Evolutionary conservation across 2,113 vertebrate species (phyloP).

Genomic region (Burhinus oedicnemus): DNA sequence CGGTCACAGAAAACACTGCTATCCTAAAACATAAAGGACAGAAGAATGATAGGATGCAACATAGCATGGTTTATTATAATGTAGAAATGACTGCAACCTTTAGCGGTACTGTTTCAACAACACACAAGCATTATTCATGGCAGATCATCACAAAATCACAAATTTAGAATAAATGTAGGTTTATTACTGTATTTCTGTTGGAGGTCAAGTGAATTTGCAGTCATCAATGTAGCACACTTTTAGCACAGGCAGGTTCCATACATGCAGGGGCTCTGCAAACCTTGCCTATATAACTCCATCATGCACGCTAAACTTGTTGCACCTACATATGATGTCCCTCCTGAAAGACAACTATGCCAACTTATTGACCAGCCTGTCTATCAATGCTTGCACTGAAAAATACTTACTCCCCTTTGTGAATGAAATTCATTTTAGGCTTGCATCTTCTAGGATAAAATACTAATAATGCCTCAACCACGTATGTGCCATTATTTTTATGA

Average conservation of each 20-base stretch:
- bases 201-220: not conserved
- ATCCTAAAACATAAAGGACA: constrained; percentile 81
- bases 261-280: not conserved
- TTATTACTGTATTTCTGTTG: not conserved
- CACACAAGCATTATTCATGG: not conserved
- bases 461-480: not conserved
- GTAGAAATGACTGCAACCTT: not conserved
- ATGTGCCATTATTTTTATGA: not conserved
- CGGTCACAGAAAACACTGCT: constrained; percentile 93
- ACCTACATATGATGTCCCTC: not conserved
- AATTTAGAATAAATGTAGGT: not conserved
- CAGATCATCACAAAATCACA: not conserved
- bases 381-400: not conserved
- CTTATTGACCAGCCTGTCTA: not conserved
- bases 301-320: not conserved
- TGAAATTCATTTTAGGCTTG: not conserved
- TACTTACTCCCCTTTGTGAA: not conserved
- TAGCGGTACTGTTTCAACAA: not conserved
- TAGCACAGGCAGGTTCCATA: not conserved
- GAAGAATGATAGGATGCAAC: constrained; percentile 31
- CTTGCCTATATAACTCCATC: not conserved
- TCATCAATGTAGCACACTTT: rapidly evolving
- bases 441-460: not conserved
- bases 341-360: not conserved
- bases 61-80: not conserved